Evolutionary conservation across 2,888 invertebrate genomes (phyloP).

Genomic region (Loripinus fragilis): DNA sequence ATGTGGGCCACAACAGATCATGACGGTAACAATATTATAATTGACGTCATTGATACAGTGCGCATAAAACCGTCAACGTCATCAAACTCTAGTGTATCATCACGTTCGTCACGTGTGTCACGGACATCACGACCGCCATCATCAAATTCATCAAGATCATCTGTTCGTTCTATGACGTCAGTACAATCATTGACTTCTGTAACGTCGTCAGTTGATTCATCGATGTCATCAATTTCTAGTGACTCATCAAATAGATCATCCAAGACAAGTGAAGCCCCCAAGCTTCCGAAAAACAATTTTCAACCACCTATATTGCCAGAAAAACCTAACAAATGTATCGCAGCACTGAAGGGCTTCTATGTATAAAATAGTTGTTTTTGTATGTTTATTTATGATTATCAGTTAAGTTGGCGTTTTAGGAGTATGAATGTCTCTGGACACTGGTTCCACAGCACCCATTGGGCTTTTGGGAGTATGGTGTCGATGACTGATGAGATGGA

Average conservation of each 20-base stretch:
- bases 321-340: constrained; percentile 49
- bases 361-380: too few species aligned
- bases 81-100: constrained; percentile 21
- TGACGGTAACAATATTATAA: constrained; percentile 76
- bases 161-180: constrained; percentile 46
- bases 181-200: constrained; percentile 57
- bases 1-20: constrained; percentile 78
- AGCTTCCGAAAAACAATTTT: background rate
- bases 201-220: constrained; percentile 54
- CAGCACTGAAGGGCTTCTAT: constrained; percentile 51
- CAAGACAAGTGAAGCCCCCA: background rate
- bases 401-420: too few species aligned
- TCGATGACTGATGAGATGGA: too few species aligned
- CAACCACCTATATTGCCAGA: constrained; percentile 46
- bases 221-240: constrained; percentile 35
- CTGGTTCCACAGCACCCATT: too few species aligned
- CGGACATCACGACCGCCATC: constrained; percentile 11
- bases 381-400: too few species aligned
- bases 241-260: constrained; percentile 22
- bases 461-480: too few species aligned
- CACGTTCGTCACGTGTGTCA: constrained; percentile 20
- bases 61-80: constrained; percentile 49
- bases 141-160: constrained; percentile 32
- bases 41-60: constrained; percentile 61
- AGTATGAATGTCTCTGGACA: too few species aligned